Percentiles rank a stretch among this genome's conserved stretches.
Evolutionary conservation across 2,888 invertebrate species (phyloP).

Genomic region (Sarcophaga carnaria): DNA sequence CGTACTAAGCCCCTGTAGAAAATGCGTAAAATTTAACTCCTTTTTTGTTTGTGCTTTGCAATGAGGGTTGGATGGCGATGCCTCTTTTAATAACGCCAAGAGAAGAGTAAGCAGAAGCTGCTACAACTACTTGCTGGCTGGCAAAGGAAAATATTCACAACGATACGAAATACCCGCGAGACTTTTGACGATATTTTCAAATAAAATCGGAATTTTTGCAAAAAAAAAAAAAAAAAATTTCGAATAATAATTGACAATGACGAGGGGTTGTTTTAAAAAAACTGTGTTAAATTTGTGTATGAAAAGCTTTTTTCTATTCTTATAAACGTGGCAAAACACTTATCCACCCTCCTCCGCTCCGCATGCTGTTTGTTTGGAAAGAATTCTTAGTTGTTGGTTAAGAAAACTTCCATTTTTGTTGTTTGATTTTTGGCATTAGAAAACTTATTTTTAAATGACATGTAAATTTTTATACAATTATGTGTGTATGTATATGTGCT

Average conservation of each 20-base stretch:
- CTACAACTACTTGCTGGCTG: not conserved
- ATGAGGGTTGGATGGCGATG: conserved; percentile 69
- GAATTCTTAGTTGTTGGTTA: conserved; percentile 34
- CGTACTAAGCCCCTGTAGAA: not conserved
- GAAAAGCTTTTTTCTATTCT: conserved; percentile 29
- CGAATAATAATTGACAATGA: not conserved
- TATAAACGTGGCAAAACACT: too few species aligned
- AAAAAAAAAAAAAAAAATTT: conserved; percentile 33
- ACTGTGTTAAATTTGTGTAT: conserved; percentile 43
- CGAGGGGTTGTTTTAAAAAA: conserved; percentile 46
- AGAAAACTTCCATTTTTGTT: conserved; percentile 35
- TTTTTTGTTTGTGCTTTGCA: too few species aligned
- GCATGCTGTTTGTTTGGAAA: too few species aligned
- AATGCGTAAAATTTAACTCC: conserved; percentile 5
- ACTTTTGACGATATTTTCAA: conserved; percentile 41
- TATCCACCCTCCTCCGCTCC: too few species aligned
- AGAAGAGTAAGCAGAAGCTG: not conserved
- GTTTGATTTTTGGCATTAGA: conserved; percentile 16
- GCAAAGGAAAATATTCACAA: not conserved
- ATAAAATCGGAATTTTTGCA: not conserved
- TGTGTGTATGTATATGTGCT: too few species aligned
- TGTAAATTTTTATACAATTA: too few species aligned
- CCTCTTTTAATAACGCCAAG: not conserved
- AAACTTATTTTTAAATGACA: too few species aligned
- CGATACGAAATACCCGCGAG: conserved; percentile 47